Conservation (phyloP, 2,113 vertebrate species). For the Macaca nemestrina region DNA sequence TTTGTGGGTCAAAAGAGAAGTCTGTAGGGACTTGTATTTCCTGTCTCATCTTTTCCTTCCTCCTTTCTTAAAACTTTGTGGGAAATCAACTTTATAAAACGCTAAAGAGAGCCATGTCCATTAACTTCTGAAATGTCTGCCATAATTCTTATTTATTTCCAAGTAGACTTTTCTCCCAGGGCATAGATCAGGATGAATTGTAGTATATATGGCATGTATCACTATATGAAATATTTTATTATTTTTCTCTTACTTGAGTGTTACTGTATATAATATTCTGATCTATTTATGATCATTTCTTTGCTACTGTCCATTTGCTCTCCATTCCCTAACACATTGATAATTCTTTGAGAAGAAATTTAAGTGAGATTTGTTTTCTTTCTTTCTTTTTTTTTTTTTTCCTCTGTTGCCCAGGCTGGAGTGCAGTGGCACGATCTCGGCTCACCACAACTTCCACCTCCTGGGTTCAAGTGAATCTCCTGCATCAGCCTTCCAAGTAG, state of each 20-base stretch:
- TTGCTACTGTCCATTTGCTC: constrained; percentile 31
- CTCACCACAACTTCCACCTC: too few species aligned
- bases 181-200: neutral
- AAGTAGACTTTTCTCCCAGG: neutral
- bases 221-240: neutral
- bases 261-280: constrained; percentile 53
- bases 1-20: constrained; percentile 65
- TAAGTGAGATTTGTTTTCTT: constrained; percentile 56
- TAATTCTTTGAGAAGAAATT: constrained; percentile 29
- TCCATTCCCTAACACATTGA: neutral
- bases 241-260: constrained; percentile 1
- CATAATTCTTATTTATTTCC: constrained; percentile 6
- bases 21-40: constrained; percentile 65
- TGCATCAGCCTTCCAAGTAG: too few species aligned
- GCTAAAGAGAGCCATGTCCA: neutral
- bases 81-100: constrained; percentile 47
- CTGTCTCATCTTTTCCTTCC: constrained; percentile 59
- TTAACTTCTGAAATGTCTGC: constrained; percentile 4
- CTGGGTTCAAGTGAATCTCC: too few species aligned
- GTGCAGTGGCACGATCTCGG: too few species aligned
- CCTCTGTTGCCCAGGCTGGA: too few species aligned
- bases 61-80: constrained; percentile 44
- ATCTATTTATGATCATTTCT: neutral
- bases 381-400: too few species aligned
- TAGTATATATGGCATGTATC: neutral